Conservation (phyloP, 2,888 invertebrate genomes). For the Aleiodes leptofemur region DNA sequence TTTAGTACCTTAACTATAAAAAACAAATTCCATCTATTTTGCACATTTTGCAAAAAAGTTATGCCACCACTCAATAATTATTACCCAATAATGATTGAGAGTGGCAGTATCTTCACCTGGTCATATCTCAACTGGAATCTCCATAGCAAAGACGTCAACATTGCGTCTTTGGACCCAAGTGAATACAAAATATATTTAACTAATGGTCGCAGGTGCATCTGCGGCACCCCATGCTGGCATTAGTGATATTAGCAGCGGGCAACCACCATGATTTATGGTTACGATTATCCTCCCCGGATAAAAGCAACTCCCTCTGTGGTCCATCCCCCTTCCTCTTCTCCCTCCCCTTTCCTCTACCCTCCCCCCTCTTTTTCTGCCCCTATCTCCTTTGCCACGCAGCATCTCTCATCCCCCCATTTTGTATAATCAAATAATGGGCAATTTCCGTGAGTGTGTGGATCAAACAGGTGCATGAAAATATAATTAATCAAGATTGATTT, state of each 20-base stretch:
- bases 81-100: not conserved
- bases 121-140: too few relatives aligned
- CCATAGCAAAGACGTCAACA: not conserved
- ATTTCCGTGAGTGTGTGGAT: slow-evolving; percentile 16
- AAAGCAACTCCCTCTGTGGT: slow-evolving; percentile 36
- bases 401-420: slow-evolving; percentile 13
- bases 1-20: too few relatives aligned
- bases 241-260: slow-evolving; percentile 49
- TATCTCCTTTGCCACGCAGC: too few relatives aligned
- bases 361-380: not conserved
- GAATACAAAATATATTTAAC: slow-evolving; percentile 21
- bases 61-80: not conserved
- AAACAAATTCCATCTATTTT: too few relatives aligned
- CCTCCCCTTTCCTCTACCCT: not conserved
- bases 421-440: slow-evolving; percentile 25
- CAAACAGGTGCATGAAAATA: slow-evolving; percentile 20
- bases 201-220: slow-evolving; percentile 50
- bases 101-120: not conserved
- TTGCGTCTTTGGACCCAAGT: not conserved
- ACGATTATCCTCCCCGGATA: slow-evolving; percentile 40
- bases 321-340: not conserved
- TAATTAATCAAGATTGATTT: slow-evolving; percentile 3
- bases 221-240: slow-evolving; percentile 41
- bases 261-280: slow-evolving; percentile 52
- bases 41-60: too few relatives aligned